These are phyloP conservation scores for Macrosoma leucophasiata DNA, from an alignment of 2,888 invertebrate species.

Conservation along the genomic window DNA sequence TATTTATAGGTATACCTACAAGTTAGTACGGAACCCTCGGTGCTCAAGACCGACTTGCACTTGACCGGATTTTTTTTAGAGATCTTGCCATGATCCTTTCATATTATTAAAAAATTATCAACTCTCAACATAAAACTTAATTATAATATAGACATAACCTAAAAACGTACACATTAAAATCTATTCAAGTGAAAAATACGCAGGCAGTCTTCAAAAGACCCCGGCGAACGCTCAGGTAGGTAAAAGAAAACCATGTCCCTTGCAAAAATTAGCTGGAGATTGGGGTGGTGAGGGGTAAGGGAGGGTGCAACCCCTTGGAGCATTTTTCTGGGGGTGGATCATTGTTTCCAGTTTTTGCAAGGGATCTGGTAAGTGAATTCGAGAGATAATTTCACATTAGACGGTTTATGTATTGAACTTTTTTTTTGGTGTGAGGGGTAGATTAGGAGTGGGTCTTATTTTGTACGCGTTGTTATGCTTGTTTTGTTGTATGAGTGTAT, in stretches of 20 bases:
- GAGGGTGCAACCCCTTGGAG: constrained; percentile 37
- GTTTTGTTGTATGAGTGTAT: too few relatives aligned
- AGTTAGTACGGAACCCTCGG: too few relatives aligned
- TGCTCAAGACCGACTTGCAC: too few relatives aligned
- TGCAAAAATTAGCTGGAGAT: constrained; percentile 57
- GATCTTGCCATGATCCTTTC: too few relatives aligned
- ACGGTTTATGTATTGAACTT: constrained; percentile 18
- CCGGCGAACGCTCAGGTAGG: constrained; percentile 39
- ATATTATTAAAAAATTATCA: too few relatives aligned
- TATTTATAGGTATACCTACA: too few relatives aligned
- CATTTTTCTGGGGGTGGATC: constrained; percentile 49
- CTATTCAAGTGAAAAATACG: constrained; percentile 38
- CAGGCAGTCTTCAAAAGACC: constrained; percentile 46
- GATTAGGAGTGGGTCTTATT: constrained; percentile 9
- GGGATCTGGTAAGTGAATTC: constrained; percentile 53
- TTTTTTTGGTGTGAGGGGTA: too few relatives aligned
- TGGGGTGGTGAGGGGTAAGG: constrained; percentile 30
- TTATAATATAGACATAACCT: too few relatives aligned
- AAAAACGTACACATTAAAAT: constrained; percentile 9
- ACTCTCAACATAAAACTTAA: too few relatives aligned
- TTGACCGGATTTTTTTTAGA: too few relatives aligned
- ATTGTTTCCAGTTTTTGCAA: constrained; percentile 48
- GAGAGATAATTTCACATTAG: constrained; percentile 40
- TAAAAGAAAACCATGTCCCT: constrained; percentile 64
- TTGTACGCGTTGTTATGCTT: too few relatives aligned